Evolutionary conservation across 2,113 vertebrate genomes (phyloP), one percentile per base, ranked within the genome.

Genomic region (Tetrao urogallus): DNA sequence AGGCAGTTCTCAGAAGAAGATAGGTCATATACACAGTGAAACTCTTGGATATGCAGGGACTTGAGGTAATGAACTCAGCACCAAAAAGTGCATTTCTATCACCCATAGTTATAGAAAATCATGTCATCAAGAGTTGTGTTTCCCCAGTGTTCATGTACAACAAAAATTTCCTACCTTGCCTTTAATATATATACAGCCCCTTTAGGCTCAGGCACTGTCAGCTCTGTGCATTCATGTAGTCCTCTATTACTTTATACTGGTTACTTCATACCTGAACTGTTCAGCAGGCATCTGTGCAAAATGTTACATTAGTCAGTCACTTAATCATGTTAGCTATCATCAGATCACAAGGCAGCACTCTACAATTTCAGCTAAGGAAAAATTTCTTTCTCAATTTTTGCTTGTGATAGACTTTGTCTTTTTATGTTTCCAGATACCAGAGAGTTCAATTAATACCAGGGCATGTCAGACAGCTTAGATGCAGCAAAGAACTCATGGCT

Each of bases 401-500:
- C 38, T 75, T 85, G 47, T 38, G 54, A 11, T 30, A 60, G 24
- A 43, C 63, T 78, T 56, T 13, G 52, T 87, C 57, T 86, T 81
- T 42, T 71, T 50, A 71, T 50, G 38, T 48, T 81, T 94, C 50
- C 83, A 65, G 65, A 47, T 57, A 86, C 57, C 69, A 50, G 50
- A 6, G 0, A 11, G 63, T 81, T 75, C 64, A 54, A 9, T 24
- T 90, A 32, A 81, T 92, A 24, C 75, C 47, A 91, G 81, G 25
- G 38, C 52, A 75, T 92, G 82, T 73, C 22, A 92, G 74, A 56
- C 61, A 91, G 54, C 52, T 88, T 69, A 82, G 77, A 88, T 71
- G 57, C 84, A 92, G 36, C 69, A 85, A 90, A 81, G n/a, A 96
- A 64, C 42, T 82, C 75, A 30, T 63, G 34, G 61, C 36, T 92